These are phyloP conservation scores for Drosophila pruinosa DNA, from an alignment of 1,140 invertebrate genomes.

Conservation along the genomic window DNA sequence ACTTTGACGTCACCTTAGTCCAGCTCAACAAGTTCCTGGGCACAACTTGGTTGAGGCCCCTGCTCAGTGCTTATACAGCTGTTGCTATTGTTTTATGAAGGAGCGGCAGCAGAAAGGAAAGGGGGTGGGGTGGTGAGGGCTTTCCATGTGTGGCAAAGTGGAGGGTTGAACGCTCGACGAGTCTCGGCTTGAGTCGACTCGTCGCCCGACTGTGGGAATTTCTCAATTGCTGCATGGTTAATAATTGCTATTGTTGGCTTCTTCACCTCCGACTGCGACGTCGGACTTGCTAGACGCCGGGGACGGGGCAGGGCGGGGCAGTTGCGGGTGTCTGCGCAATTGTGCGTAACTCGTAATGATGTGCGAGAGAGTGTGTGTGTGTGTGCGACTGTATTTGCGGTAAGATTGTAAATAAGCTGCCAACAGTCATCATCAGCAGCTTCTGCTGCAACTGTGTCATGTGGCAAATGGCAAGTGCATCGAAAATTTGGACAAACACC, in stretches of 20 bases:
- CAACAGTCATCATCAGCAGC: neutral
- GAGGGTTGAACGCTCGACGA: conserved; percentile 48
- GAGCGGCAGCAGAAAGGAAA: neutral
- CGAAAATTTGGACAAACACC: conserved; percentile 5
- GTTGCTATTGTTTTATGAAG: conserved; percentile 51
- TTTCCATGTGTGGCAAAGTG: conserved; percentile 21
- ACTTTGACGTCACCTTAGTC: conserved; percentile 17
- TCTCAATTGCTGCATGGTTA: conserved; percentile 78
- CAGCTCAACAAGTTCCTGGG: conserved; percentile 72
- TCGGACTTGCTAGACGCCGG: neutral
- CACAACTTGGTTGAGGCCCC: neutral
- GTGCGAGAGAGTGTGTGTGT: conserved; percentile 9
- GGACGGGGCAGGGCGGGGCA: neutral
- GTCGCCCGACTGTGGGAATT: conserved; percentile 70
- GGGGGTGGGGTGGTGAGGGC: neutral
- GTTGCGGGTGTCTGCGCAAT: conserved; percentile 59
- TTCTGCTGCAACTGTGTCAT: neutral
- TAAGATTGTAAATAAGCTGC: conserved; percentile 47
- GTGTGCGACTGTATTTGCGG: conserved; percentile 66
- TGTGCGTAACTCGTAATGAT: conserved; percentile 65
- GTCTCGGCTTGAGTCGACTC: conserved; percentile 6
- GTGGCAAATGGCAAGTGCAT: conserved; percentile 27
- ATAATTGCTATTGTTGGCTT: conserved; percentile 81
- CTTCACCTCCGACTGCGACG: conserved; percentile 54
- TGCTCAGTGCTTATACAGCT: conserved; percentile 59